phyloP scores from a whole-genome alignment of 2,113 vertebrate genomes.

The Alethe castanea region DNA sequence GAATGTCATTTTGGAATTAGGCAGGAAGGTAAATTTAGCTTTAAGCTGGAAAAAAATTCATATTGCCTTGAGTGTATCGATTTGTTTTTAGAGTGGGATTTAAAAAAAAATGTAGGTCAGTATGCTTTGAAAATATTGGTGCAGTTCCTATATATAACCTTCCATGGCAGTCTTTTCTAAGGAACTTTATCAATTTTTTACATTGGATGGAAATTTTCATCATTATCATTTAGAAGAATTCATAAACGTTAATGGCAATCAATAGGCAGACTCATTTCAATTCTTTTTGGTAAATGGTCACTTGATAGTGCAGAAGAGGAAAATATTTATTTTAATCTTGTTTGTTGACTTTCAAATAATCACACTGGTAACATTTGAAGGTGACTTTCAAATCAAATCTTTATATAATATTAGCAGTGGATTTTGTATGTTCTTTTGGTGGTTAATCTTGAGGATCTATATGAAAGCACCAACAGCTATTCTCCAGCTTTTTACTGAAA shows the following conservation, averaged over 20 bases:
- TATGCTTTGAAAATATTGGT: neutral
- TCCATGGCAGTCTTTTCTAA: neutral
- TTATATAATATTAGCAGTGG: neutral
- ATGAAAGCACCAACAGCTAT: neutral
- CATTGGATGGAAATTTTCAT: neutral
- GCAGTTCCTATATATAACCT: neutral
- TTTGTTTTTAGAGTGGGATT: neutral
- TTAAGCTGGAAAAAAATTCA: neutral
- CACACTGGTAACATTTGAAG: neutral
- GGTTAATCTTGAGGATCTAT: neutral
- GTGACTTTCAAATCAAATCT: neutral
- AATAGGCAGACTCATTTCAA: neutral
- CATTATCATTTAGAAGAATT: neutral
- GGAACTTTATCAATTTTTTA: neutral
- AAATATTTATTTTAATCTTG: neutral
- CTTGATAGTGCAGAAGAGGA: neutral
- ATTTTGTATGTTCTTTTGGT: neutral
- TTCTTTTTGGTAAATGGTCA: neutral
- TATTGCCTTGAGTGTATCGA: neutral
- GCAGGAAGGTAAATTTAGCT: neutral
- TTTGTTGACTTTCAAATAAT: neutral
- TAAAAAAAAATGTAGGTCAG: neutral
- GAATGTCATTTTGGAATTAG: neutral
- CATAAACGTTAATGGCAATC: neutral
- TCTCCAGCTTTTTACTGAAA: conserved; percentile 10